Base-by-base conservation (phyloP, 2,113 vertebrate species). In the Pyxicephalus adspersus region DNA sequence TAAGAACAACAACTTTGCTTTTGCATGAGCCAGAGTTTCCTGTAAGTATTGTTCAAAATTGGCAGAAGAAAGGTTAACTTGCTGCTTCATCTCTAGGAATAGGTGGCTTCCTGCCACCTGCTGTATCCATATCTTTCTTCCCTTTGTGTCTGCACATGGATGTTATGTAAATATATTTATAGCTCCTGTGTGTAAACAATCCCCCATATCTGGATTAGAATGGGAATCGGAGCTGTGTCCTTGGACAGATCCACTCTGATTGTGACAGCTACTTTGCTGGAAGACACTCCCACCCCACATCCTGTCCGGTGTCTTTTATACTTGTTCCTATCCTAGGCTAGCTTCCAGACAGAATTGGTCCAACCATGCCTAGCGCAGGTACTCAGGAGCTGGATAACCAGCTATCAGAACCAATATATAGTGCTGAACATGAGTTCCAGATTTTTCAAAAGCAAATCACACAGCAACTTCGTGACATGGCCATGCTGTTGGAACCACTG, bases 331-430 rank as follows among this genome's bases (percentile, higher is more conserved):
- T 31, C 63, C 63, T 20, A 29, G 17, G 2, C 29, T 26, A 38
- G 7, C 13, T 26, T 11, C 29, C 11, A 17, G 9, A 13, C 58
- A 20, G 19, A 25, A 5, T n/a, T 54, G 5, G 2, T 34, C 4
- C 77, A 3, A 0, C 19, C 76, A 98, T 98, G 97, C 96, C 92
- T 0, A 95, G 96, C 65, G 88, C 95, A 1, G 89, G 92, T 73
- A 71, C 91, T 81, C 91, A 93, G 79, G 84, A 89, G 22, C 85
- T 87, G 50, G 84, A 0, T 0, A 79, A 83, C 28, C 76, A 84
- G 0, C 74, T 85, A 20, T 54, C 84, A n/a, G 88, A 81, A 84
- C 92, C 91, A 0, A 72, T 95, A 70, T 85, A 88, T 28, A 93
- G 95, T 84, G 88, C 97, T 58, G 91, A 87, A 25, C 87, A 18